These are phyloP conservation scores for Leucoraja ocellata DNA, from an alignment of 2,797 vertebrate species.

Conservation along the genomic window DNA sequence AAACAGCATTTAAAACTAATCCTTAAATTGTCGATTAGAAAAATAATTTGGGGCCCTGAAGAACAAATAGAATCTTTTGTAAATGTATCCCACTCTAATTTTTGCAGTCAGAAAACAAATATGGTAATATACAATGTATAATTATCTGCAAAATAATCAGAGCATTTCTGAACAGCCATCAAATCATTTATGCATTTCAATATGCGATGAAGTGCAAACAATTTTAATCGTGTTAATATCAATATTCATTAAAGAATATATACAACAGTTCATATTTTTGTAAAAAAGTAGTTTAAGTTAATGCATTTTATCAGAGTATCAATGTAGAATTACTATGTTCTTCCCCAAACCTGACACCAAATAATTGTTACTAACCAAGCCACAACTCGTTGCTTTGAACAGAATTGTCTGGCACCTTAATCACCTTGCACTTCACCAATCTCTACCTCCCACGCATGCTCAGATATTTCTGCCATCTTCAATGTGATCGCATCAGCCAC, in stretches of 20 bases:
- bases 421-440: too few relatives aligned
- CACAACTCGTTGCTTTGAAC: too few relatives aligned
- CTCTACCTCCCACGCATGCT: too few relatives aligned
- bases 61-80: background rate
- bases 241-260: background rate
- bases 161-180: background rate
- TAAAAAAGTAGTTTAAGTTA: too few relatives aligned
- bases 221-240: background rate
- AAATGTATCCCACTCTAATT: background rate
- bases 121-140: background rate
- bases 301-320: too few relatives aligned
- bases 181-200: background rate
- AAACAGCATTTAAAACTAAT: background rate
- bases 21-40: background rate
- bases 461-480: too few relatives aligned
- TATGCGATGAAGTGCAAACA: background rate
- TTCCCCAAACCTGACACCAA: too few relatives aligned
- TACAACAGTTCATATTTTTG: background rate
- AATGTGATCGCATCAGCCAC: too few relatives aligned
- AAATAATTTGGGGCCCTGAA: background rate
- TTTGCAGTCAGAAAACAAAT: background rate
- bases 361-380: too few relatives aligned
- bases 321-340: too few relatives aligned
- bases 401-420: too few relatives aligned
- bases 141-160: constrained; percentile 9